phyloP scores from a whole-genome alignment of 2,113 vertebrate species.

The Pithys albifrons region DNA sequence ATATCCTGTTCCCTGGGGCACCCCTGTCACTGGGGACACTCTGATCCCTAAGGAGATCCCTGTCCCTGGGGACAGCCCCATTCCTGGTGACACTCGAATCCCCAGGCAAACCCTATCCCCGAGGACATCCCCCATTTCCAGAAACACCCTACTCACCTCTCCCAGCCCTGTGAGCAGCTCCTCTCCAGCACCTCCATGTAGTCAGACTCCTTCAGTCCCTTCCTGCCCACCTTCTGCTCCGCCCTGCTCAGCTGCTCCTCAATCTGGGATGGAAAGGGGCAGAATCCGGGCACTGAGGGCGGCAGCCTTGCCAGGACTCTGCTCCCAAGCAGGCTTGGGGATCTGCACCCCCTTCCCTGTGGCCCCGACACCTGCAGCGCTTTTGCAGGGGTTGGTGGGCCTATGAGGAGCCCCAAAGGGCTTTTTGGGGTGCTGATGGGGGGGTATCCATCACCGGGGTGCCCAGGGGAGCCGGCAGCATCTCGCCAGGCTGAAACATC shows the following conservation, averaged over 20 bases:
- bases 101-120: fast-evolving
- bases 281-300: fast-evolving
- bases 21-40: neutral
- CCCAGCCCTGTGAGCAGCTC: conserved; percentile 38
- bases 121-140: neutral
- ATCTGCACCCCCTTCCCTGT: fast-evolving
- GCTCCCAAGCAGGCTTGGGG: fast-evolving
- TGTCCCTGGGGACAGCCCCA: too few relatives aligned
- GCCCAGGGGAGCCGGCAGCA: neutral
- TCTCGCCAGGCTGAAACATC: neutral
- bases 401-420: neutral
- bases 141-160: neutral
- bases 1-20: neutral
- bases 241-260: conserved; percentile 35
- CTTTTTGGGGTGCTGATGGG: fast-evolving
- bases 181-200: conserved; percentile 42
- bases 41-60: fast-evolving
- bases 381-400: fast-evolving
- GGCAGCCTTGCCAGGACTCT: fast-evolving
- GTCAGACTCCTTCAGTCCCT: neutral
- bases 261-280: neutral
- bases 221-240: conserved; percentile 9
- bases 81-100: neutral
- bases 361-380: fast-evolving
- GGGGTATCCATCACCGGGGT: neutral